A percentile compares a stretch with the other conserved stretches of the same genome.
Conservation (phyloP, 2,113 vertebrate genomes). For the Tychaedon coryphoeus region DNA sequence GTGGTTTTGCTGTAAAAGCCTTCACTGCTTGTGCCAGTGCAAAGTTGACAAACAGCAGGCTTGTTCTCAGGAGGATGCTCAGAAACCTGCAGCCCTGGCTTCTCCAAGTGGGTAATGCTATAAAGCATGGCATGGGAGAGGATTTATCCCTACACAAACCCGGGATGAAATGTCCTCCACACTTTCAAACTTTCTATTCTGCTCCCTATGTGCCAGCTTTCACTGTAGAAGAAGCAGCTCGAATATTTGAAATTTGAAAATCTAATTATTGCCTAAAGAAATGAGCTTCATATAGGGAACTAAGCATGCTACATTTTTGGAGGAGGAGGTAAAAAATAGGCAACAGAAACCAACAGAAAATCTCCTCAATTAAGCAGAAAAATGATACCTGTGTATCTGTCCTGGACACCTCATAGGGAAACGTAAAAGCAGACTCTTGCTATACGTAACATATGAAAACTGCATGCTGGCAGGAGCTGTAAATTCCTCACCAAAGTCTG, state of each 20-base stretch:
- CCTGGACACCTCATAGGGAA: background rate
- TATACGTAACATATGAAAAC: accelerated
- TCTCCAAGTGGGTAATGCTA: background rate
- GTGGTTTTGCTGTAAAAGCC: constrained; percentile 32
- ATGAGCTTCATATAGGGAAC: background rate
- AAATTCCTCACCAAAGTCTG: background rate
- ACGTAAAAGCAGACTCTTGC: background rate
- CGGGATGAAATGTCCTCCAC: background rate
- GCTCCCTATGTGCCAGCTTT: background rate
- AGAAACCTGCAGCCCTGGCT: background rate
- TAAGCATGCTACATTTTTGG: background rate
- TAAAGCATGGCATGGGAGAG: background rate
- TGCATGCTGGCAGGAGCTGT: background rate
- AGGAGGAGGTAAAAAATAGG: background rate
- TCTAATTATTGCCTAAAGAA: background rate
- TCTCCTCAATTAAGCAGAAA: background rate
- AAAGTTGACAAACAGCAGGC: constrained; percentile 44
- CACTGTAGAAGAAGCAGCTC: background rate
- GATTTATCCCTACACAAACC: background rate
- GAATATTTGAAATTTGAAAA: background rate
- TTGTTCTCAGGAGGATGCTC: constrained; percentile 35
- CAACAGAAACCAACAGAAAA: background rate
- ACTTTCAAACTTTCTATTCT: background rate
- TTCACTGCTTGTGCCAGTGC: constrained; percentile 13
- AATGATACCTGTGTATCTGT: background rate